These are phyloP conservation scores for Brachionus manjavacas DNA, from an alignment of 1,140 invertebrate genomes.

Conservation along the genomic window DNA sequence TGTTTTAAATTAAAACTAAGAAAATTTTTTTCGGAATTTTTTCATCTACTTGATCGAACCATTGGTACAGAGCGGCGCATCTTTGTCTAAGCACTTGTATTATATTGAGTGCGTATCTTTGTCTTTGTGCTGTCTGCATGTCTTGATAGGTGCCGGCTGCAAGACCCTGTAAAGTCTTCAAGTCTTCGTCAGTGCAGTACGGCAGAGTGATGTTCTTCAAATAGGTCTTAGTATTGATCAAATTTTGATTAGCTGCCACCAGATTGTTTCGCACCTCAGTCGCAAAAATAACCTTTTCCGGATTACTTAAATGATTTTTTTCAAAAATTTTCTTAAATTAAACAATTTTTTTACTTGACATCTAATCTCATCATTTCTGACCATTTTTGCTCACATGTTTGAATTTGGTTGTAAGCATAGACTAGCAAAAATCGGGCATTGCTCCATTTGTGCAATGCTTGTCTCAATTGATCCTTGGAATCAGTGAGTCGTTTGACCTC, in stretches of 20 bases:
- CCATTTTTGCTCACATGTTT: slow-evolving; percentile 25
- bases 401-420: slow-evolving; percentile 41
- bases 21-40: not conserved
- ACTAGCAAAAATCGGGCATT: slow-evolving; percentile 38
- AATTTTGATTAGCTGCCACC: slow-evolving; percentile 32
- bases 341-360: not conserved
- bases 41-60: slow-evolving; percentile 28
- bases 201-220: slow-evolving; percentile 22
- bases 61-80: slow-evolving; percentile 40
- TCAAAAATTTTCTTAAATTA: not conserved
- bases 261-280: slow-evolving; percentile 41
- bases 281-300: slow-evolving; percentile 34
- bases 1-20: not conserved
- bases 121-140: slow-evolving; percentile 2
- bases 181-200: slow-evolving; percentile 28
- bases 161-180: slow-evolving; percentile 17
- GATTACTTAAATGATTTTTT: not conserved
- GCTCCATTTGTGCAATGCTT: slow-evolving; percentile 40
- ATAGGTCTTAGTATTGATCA: slow-evolving; percentile 24
- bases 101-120: slow-evolving; percentile 12
- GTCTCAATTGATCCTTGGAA: slow-evolving; percentile 33
- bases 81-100: slow-evolving; percentile 24
- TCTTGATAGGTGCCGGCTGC: slow-evolving; percentile 19
- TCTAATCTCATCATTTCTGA: slow-evolving; percentile 41
- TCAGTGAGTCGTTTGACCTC: not conserved